Base-by-base conservation (phyloP, 2,888 invertebrate species). In the Acleris sparsana region DNA sequence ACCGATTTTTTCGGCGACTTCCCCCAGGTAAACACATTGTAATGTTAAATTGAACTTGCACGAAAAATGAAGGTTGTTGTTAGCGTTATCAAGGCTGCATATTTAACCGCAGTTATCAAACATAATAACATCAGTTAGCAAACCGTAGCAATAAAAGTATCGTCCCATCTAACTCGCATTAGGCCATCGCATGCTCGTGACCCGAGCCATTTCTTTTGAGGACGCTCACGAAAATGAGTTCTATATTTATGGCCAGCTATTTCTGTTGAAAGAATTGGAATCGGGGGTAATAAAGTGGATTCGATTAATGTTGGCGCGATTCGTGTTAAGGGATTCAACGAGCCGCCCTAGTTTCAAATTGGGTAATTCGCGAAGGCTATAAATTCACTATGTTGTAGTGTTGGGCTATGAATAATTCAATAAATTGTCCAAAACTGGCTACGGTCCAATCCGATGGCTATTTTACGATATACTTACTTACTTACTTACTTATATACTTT, bases 1-100 rank as follows among this genome's bases (percentile, higher is more conserved):
- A 88, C 94, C 11, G 86, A 89, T 51, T 96, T 96, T 78, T 94
- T 95, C 83, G 80, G 82, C 5, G 80, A 90, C 25, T 93, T 93
- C 78, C 89, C 89, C 0, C 83, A 94, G 81, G 95, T 95, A 85
- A 55, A 53, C 53, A 53, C 44, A 25, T 29, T 48, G 39, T 22
- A 33, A 17, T 33, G 20, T 49, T 59, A 55, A 55, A 83, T 78
- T 87, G 86, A 87, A 87, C 86, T 87, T 85, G 67, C 62, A 65
- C 55, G 64, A 79, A 75, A 70, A 71, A 73, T 72, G 75, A 76
- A 80, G 77, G 79, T 75, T 72, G 72, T 75, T 65, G 72, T 77
- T 73, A 69, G 74, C 74, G 63, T 63, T 78, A 73, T 76, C 82
- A 86, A 87, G 86, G 87, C 74, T 80, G 80, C 76, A 81, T 83